A percentile compares a stretch with the other conserved stretches of the same genome.
phyloP scores from a whole-genome alignment of 2,888 invertebrate genomes.

The Dryobota labecula region DNA sequence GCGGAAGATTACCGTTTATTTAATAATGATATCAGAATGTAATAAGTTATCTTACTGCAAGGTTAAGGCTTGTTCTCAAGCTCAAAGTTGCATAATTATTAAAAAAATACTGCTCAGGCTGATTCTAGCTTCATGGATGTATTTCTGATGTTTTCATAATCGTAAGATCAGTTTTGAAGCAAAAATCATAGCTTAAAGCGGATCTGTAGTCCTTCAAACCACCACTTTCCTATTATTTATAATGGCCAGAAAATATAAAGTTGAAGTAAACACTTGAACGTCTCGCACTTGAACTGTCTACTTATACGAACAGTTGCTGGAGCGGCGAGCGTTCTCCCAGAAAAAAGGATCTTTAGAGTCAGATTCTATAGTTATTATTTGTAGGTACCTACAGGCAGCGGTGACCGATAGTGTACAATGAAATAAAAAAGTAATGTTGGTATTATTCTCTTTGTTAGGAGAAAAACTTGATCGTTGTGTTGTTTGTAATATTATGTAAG shows the following conservation, averaged over 20 bases:
- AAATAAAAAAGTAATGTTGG: not conserved
- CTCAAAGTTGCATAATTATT: not conserved
- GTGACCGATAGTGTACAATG: too few relatives aligned
- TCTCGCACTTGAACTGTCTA: not conserved
- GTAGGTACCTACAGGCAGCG: too few relatives aligned
- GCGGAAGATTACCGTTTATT: conserved; percentile 43
- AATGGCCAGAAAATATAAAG: conserved; percentile 28
- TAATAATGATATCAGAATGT: conserved; percentile 17
- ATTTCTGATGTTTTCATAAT: not conserved
- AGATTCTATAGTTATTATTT: not conserved
- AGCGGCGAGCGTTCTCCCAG: not conserved
- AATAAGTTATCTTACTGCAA: conserved; percentile 10
- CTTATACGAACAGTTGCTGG: not conserved
- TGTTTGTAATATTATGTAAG: too few relatives aligned
- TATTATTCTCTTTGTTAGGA: not conserved
- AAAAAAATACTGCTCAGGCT: not conserved
- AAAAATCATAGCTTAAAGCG: not conserved
- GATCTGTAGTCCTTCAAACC: not conserved
- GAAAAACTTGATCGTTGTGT: not conserved
- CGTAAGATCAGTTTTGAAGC: not conserved
- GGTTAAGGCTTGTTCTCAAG: not conserved
- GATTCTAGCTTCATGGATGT: not conserved
- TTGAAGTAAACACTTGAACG: conserved; percentile 27
- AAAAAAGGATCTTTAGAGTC: not conserved
- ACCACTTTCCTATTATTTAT: conserved; percentile 16